phyloP scores from a whole-genome alignment of 2,797 vertebrate species.

The Pipistrellus kuhlii region DNA sequence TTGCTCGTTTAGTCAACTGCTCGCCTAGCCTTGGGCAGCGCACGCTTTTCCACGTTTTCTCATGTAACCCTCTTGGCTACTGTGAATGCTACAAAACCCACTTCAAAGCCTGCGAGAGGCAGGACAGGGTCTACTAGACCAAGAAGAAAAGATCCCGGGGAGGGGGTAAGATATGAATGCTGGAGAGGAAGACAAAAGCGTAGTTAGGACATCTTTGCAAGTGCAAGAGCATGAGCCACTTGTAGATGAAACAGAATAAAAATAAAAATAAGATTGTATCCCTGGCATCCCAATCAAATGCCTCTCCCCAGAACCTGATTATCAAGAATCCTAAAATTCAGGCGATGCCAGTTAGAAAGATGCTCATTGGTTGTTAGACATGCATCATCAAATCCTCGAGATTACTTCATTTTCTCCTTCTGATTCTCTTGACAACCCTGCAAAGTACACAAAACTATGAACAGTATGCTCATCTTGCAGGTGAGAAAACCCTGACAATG shows the following conservation, averaged over 20 bases:
- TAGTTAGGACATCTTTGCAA: conserved; percentile 46
- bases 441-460: not conserved
- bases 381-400: not conserved
- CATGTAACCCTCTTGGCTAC: conserved; percentile 81
- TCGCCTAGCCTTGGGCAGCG: conserved; percentile 77
- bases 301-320: not conserved
- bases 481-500: not conserved
- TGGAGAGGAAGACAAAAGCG: conserved; percentile 66
- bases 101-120: conserved; percentile 77
- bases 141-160: conserved; percentile 62
- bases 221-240: not conserved
- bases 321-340: conserved; percentile 43
- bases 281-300: not conserved
- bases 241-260: conserved; percentile 54
- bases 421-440: not conserved
- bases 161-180: conserved; percentile 63
- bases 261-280: conserved; percentile 32
- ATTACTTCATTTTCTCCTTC: not conserved
- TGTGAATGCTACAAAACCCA: conserved; percentile 78
- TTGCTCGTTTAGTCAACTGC: conserved; percentile 68
- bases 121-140: conserved; percentile 69
- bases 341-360: not conserved
- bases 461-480: not conserved
- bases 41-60: conserved; percentile 75
- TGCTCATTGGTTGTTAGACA: not conserved